These are phyloP conservation scores for Eugnorisma glareosa DNA, from an alignment of 2,888 invertebrate species.

Conservation along the genomic window DNA sequence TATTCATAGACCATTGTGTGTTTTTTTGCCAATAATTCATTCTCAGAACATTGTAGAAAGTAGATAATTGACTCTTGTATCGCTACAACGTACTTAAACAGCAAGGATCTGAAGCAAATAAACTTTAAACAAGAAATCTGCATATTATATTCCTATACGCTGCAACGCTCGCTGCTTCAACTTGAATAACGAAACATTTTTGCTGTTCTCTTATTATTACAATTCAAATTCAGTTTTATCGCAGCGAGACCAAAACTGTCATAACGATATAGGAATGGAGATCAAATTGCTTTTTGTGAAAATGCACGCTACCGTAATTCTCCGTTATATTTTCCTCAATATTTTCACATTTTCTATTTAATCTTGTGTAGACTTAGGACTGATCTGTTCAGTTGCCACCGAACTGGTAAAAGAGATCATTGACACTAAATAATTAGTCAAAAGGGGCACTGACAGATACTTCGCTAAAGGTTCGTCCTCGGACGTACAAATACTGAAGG, in stretches of 20 bases:
- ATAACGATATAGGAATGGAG: neutral
- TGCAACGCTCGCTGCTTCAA: neutral
- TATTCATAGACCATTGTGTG: neutral
- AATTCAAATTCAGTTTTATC: conserved; percentile 21
- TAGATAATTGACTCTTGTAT: neutral
- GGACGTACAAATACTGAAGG: neutral
- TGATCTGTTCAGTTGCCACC: neutral
- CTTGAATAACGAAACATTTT: conserved; percentile 8
- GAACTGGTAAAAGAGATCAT: conserved; percentile 6
- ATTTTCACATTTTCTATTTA: conserved; percentile 19
- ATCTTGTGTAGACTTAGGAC: neutral
- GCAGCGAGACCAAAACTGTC: neutral
- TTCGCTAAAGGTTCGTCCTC: neutral
- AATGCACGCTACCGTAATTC: neutral
- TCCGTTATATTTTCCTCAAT: conserved; percentile 7
- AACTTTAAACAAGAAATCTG: conserved; percentile 9
- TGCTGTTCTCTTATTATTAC: conserved; percentile 25
- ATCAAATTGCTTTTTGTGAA: conserved; percentile 1
- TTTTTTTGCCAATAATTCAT: neutral
- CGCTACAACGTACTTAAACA: neutral
- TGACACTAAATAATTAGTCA: conserved; percentile 6
- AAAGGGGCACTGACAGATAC: neutral
- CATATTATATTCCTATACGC: neutral
- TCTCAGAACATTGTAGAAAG: neutral
- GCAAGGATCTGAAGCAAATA: neutral